phyloP scores from a whole-genome alignment of 2,888 invertebrate genomes.

The Drosophila borborema region DNA sequence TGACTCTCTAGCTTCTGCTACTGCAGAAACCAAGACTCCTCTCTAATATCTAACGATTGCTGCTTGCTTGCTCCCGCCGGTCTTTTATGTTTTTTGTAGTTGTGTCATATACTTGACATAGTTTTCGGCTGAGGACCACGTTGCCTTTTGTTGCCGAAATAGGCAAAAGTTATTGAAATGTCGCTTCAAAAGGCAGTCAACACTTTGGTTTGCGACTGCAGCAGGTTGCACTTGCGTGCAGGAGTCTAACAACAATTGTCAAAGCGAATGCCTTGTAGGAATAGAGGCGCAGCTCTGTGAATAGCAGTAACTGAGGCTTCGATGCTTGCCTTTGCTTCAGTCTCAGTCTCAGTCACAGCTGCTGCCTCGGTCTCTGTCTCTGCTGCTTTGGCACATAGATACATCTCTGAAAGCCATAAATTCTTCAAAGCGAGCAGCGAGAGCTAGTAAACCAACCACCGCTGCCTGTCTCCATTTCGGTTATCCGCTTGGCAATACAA shows the following conservation, averaged over 20 bases:
- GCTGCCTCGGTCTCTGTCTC: background rate
- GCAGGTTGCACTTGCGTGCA: conserved; percentile 51
- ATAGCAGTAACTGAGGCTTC: no score
- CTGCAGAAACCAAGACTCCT: background rate
- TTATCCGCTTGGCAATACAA: conserved; percentile 73
- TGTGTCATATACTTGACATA: conserved; percentile 69
- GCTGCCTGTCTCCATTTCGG: conserved; percentile 17
- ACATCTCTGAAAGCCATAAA: conserved; percentile 81
- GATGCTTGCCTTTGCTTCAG: no score
- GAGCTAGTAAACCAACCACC: conserved; percentile 61
- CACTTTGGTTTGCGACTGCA: conserved; percentile 49
- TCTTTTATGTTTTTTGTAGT: conserved; percentile 24
- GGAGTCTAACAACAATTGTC: conserved; percentile 2
- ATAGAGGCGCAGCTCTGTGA: conserved; percentile 3
- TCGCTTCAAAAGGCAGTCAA: conserved; percentile 54
- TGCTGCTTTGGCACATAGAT: conserved; percentile 60
- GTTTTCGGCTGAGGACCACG: conserved; percentile 40
- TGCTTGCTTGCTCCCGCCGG: conserved; percentile 4
- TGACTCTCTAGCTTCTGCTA: background rate
- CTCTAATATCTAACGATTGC: background rate
- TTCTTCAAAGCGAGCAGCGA: conserved; percentile 75
- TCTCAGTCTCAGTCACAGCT: no score
- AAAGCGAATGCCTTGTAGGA: background rate
- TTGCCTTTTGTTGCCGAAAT: conserved; percentile 43
- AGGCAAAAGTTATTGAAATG: conserved; percentile 48